Evolutionary conservation across 1,140 invertebrate species (phyloP).

Genomic region (Homarus americanus): DNA sequence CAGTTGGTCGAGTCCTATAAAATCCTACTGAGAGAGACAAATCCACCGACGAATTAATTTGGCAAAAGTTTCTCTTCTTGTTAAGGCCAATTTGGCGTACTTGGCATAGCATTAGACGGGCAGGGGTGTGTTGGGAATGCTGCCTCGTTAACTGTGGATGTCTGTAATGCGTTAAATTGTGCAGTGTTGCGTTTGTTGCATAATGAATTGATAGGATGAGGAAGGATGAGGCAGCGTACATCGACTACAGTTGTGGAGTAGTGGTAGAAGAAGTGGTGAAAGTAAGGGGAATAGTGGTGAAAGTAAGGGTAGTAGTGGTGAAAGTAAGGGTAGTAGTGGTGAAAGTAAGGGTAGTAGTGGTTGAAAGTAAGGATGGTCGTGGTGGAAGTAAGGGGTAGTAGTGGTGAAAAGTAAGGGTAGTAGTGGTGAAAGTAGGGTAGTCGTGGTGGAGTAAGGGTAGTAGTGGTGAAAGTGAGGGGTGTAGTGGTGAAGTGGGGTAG

Average conservation of each 20-base stretch:
- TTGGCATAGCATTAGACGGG: background rate
- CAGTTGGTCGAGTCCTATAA: no score
- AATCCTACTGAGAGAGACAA: no score
- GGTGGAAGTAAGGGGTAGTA: no score
- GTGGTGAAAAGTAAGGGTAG: no score
- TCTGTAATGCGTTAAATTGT: background rate
- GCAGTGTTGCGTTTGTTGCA: background rate
- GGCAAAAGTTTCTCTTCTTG: background rate
- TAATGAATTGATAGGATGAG: background rate
- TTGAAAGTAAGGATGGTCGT: background rate
- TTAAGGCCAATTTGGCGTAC: background rate
- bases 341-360: background rate
- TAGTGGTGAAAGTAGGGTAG: no score
- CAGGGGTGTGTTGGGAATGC: background rate
- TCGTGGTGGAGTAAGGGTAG: no score
- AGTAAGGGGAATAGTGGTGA: background rate
- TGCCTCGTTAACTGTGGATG: background rate
- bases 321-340: background rate
- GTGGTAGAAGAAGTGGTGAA: background rate
- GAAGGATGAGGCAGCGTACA: no score
- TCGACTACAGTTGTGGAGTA: no score
- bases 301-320: background rate
- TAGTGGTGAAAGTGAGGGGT: no score
- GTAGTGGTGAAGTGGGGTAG: no score
- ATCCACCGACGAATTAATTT: conserved; percentile 15